These are phyloP conservation scores for Paradoxurus hermaphroditus DNA, from an alignment of 2,113 vertebrate species.

Conservation along the genomic window DNA sequence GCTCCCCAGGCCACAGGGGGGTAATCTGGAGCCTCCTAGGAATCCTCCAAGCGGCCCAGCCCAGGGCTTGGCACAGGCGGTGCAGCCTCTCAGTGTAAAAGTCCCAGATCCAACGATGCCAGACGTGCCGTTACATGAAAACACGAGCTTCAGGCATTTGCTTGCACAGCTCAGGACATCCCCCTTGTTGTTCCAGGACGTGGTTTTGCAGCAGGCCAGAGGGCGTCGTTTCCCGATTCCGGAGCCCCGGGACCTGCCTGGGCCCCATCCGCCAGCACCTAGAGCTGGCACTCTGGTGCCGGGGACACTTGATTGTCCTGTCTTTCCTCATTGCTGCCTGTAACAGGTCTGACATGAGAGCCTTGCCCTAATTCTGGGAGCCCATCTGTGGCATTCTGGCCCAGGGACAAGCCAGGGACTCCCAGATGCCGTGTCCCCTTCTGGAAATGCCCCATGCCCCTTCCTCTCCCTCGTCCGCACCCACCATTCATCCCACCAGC, in stretches of 20 bases:
- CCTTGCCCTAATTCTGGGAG: not conserved
- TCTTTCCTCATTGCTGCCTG: not conserved
- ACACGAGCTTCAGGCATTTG: not conserved
- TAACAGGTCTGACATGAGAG: too few relatives aligned
- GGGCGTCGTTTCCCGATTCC: not conserved
- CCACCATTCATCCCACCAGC: not conserved
- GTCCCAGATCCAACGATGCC: not conserved
- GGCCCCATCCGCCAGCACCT: not conserved
- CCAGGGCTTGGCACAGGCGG: not conserved
- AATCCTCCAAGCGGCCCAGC: not conserved
- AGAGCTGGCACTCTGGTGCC: not conserved
- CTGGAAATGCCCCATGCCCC: not conserved
- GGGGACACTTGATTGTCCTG: not conserved
- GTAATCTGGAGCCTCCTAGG: not conserved
- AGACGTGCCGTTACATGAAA: too few relatives aligned
- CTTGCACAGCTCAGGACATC: not conserved
- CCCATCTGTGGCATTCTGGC: not conserved
- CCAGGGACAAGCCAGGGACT: not conserved
- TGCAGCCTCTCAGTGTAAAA: accelerated
- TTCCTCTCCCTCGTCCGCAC: not conserved
- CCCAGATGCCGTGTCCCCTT: not conserved
- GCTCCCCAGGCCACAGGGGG: too few relatives aligned
- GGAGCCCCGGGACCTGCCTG: not conserved
- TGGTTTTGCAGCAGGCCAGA: too few relatives aligned
- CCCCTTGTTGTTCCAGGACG: not conserved